phyloP scores from a whole-genome alignment of 2,113 vertebrate species.

The Mastomys natalensis region DNA sequence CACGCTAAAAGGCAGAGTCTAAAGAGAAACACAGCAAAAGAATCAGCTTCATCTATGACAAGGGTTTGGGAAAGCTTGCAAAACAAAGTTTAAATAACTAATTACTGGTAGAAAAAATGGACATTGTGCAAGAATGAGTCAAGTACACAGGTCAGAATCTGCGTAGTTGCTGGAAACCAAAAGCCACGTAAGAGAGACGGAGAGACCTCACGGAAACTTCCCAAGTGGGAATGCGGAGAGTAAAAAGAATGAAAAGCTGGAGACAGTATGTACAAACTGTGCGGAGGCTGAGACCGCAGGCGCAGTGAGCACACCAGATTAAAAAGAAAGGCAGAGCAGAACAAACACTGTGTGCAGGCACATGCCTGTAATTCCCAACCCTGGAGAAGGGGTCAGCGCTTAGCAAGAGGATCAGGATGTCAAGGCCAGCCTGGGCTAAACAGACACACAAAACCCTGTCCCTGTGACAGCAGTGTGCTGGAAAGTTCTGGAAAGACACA shows the following conservation, averaged over 20 bases:
- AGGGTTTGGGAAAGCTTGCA: not conserved
- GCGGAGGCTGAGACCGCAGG: not conserved
- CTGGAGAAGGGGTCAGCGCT: not conserved
- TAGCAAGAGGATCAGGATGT: not conserved
- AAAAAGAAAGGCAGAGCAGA: not conserved
- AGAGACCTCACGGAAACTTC: not conserved
- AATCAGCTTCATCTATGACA: not conserved
- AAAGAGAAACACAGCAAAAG: not conserved
- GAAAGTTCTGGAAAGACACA: not conserved
- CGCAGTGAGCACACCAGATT: not conserved
- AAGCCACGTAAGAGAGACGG: not conserved
- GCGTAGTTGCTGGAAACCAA: not conserved
- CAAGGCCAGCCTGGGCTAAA: not conserved
- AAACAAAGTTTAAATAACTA: not conserved
- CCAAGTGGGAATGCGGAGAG: not conserved
- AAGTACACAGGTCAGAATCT: not conserved
- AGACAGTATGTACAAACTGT: not conserved
- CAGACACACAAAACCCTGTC: not conserved
- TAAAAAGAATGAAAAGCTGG: not conserved
- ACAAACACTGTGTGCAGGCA: not conserved
- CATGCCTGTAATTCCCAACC: not conserved
- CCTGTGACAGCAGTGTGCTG: not conserved
- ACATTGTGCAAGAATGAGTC: not conserved
- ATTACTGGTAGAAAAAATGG: not conserved
- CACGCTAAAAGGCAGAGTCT: not conserved